Conservation (phyloP, 2,113 vertebrate genomes). For the Cottus gobio region DNA sequence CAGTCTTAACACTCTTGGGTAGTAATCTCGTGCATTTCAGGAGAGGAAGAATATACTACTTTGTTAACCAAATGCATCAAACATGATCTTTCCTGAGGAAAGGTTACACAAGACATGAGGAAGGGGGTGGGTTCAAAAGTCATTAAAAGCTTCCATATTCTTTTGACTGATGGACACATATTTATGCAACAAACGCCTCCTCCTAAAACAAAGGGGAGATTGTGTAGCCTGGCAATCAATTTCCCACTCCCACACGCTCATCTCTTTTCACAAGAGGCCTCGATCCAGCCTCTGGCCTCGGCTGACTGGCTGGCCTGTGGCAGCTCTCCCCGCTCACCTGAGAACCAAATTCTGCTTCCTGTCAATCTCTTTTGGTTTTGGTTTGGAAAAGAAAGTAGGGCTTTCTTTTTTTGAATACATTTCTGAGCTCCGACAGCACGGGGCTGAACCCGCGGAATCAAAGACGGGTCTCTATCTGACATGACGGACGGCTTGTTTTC, state of each 20-base stretch:
- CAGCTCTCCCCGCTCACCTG: constrained; percentile 65
- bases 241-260: constrained; percentile 74
- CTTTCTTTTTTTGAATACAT: constrained; percentile 22
- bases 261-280: constrained; percentile 62
- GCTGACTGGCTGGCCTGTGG: constrained; percentile 65
- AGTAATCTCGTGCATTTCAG: constrained; percentile 66
- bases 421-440: constrained; percentile 12
- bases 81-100: constrained; percentile 71
- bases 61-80: constrained; percentile 73
- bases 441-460: constrained; percentile 41
- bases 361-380: constrained; percentile 71
- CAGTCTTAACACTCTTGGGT: constrained; percentile 65
- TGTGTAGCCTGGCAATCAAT: constrained; percentile 72
- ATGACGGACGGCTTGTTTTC: constrained; percentile 25
- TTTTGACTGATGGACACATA: constrained; percentile 76
- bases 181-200: constrained; percentile 81
- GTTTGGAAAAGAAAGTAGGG: constrained; percentile 57
- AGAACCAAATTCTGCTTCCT: constrained; percentile 71
- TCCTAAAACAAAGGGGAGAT: constrained; percentile 62
- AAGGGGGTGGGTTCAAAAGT: constrained; percentile 55
- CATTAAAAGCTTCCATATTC: constrained; percentile 77
- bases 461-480: constrained; percentile 52
- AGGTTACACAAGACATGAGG: constrained; percentile 67
- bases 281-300: constrained; percentile 65
- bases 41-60: constrained; percentile 60